Base-by-base conservation (phyloP, 2,113 vertebrate species). In the Ptilonorhynchus violaceus region DNA sequence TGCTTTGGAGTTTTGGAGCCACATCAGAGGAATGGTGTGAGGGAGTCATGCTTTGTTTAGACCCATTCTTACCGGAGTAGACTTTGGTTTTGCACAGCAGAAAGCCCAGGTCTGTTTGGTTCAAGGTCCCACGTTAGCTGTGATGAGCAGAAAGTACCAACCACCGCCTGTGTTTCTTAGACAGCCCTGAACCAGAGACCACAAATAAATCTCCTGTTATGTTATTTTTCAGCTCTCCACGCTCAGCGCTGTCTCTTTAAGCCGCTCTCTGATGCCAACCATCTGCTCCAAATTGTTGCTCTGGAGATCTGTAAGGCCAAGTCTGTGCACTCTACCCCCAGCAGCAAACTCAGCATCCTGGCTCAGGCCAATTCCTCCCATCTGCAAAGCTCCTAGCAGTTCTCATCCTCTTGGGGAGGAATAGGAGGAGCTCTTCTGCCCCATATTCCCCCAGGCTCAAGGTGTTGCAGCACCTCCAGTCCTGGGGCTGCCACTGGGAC, bases 221-320 rank as follows among this genome's bases (percentile, higher is more conserved):
- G 67, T 83, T 94, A 46, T 93, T 96, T 93, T 96, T 90, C 85
- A 93, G 67, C 89, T 94, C 86, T 91, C 83, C 66, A 4, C 60
- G 93, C 94, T 78, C 89, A 59, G 72, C 3, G 10, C 91, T 91
- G 83, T 87, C 83, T 89, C 95, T 93, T 95, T 95, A 96, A 87
- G 81, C 86, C 80, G 73, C 56, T 53, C 76, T 81, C 86, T 93
- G 95, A 33, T 95, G 95, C 82, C 92, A 96, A 27, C 88, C 96
- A 97, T 92, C 92, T 90, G 93, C 72, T 96, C 88, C 85, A 60
- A 88, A 93, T 96, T 96, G 95, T 82, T 85, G 5, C 85, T 88
- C 75, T 52, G 3, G 60, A 93, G 80, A 52, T 87, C 52, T 21
- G 5, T 11, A 41, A 72, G 90, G 76, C 93, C 76, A 64, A 91